Percentiles rank a stretch among this genome's conserved stretches.
These are phyloP conservation scores for Montipora efflorescens DNA, from an alignment of 64 coral and sea anemone genomes.

Conservation along the genomic window DNA sequence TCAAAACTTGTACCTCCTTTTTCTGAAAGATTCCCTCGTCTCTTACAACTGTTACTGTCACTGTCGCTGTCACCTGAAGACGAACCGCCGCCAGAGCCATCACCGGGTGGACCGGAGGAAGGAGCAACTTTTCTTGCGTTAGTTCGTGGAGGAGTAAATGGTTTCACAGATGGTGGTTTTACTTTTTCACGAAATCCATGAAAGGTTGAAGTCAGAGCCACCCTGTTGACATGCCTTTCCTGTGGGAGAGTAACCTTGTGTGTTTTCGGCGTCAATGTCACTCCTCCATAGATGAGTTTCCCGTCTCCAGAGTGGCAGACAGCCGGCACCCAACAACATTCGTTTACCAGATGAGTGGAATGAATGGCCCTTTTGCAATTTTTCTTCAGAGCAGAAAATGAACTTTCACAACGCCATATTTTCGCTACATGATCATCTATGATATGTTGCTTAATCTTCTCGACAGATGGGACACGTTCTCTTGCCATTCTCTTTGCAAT, in stretches of 20 bases:
- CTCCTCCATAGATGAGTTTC: slow-evolving; percentile 47
- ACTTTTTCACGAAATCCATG: not conserved
- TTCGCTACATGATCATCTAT: slow-evolving; percentile 10
- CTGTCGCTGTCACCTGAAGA: not conserved
- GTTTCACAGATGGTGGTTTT: not conserved
- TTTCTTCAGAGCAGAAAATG: slow-evolving; percentile 13
- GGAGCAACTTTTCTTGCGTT: not conserved
- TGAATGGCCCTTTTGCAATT: slow-evolving; percentile 15
- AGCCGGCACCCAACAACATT: slow-evolving; percentile 47
- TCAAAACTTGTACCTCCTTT: not conserved
- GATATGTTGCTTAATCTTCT: slow-evolving; percentile 8
- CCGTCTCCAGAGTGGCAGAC: slow-evolving; percentile 20
- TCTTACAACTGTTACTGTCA: not conserved
- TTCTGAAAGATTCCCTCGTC: not conserved
- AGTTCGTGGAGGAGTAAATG: not conserved
- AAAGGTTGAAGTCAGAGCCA: not conserved
- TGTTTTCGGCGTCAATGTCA: slow-evolving; percentile 13
- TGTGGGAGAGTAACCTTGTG: slow-evolving; percentile 12
- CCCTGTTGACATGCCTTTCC: not conserved
- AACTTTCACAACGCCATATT: not conserved
- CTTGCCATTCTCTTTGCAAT: slow-evolving; percentile 40
- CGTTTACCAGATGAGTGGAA: not conserved
- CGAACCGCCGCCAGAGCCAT: not conserved
- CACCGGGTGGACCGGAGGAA: not conserved
- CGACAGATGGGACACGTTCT: slow-evolving; percentile 22